Evolutionary conservation across 2,113 vertebrate species (phyloP).

Genomic region (Pampusana beccarii): DNA sequence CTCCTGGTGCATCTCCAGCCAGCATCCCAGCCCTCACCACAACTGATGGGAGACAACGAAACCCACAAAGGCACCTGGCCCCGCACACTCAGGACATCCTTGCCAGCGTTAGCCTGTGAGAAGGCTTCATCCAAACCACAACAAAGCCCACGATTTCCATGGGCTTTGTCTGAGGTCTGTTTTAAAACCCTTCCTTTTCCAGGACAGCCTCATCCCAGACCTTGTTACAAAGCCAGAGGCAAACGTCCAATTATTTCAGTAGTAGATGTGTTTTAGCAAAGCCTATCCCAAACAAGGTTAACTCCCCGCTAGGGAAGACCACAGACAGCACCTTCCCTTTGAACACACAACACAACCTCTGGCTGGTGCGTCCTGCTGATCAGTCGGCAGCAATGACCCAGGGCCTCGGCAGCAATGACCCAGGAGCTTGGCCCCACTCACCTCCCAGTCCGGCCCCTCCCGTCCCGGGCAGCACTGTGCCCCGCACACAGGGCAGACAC

Average conservation of each 20-base stretch:
- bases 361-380: background rate
- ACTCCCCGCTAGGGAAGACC: background rate
- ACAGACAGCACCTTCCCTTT: background rate
- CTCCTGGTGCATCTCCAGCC: rapidly evolving
- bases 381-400: background rate
- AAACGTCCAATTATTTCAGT: rapidly evolving
- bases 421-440: too few relatives aligned
- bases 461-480: background rate
- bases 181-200: background rate
- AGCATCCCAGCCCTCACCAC: background rate
- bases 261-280: background rate
- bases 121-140: background rate
- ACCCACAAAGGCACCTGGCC: background rate
- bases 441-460: background rate
- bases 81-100: rapidly evolving
- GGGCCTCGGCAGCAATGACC: background rate
- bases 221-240: background rate
- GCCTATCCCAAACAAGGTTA: background rate
- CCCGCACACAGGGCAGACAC: rapidly evolving
- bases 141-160: background rate
- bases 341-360: background rate
- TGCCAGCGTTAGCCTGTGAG: background rate
- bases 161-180: background rate
- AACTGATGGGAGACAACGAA: background rate
- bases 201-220: background rate